These are phyloP conservation scores for Platyura marginata DNA, from an alignment of 1,140 invertebrate species.

Conservation along the genomic window DNA sequence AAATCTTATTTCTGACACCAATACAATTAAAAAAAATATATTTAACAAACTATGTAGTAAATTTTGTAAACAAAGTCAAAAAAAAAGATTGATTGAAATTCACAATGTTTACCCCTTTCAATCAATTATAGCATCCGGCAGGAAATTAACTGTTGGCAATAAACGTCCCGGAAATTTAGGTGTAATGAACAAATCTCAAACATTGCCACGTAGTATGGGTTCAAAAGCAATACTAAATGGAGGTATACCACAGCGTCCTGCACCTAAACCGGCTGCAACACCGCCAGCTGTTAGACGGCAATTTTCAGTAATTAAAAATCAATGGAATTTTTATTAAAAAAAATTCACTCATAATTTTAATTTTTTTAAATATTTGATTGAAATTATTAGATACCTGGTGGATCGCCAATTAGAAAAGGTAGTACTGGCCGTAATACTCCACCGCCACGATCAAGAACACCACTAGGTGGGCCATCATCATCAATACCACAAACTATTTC, in stretches of 20 bases:
- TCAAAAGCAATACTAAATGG: conserved; percentile 34
- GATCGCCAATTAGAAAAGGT: conserved; percentile 43
- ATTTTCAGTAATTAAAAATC: conserved; percentile 41
- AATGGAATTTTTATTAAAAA: conserved; percentile 3
- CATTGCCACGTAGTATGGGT: conserved; percentile 63
- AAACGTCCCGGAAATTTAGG: conserved; percentile 39
- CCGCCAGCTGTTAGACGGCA: conserved; percentile 65
- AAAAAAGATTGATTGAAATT: too few relatives aligned
- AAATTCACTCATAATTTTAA: not conserved
- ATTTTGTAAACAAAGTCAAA: too few relatives aligned
- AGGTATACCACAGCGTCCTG: conserved; percentile 27
- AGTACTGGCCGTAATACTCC: conserved; percentile 27
- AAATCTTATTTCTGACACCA: too few relatives aligned
- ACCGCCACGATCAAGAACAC: conserved; percentile 20
- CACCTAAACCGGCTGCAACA: conserved; percentile 53
- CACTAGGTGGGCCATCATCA: conserved; percentile 19
- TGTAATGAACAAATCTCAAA: conserved; percentile 58
- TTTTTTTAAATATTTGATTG: conserved; percentile 2
- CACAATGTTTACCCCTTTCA: not conserved
- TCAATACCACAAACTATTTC: conserved; percentile 26
- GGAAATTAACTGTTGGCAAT: conserved; percentile 43
- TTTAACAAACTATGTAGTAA: not conserved
- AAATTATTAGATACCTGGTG: conserved; percentile 20
- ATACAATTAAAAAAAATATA: too few relatives aligned
- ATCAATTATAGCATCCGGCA: conserved; percentile 38